Conservation (phyloP, 2,888 invertebrate species). For the Stenoptilia bipunctidactyla region DNA sequence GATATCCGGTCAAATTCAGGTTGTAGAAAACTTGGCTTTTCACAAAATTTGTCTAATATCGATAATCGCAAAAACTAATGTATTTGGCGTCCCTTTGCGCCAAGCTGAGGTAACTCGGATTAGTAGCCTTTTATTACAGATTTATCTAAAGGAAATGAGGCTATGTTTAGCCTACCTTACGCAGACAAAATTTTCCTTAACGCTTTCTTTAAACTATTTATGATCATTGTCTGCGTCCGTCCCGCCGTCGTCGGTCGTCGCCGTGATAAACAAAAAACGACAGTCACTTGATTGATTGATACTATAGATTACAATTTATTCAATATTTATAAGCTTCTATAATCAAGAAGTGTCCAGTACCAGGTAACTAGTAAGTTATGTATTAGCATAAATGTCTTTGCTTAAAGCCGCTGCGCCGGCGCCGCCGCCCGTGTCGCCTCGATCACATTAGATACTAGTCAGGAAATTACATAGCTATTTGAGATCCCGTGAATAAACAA, state of each 20-base stretch:
- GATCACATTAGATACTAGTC: slow-evolving; percentile 50
- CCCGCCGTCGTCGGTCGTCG: slow-evolving; percentile 5
- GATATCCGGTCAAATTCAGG: too few relatives aligned
- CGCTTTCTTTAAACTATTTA: background rate
- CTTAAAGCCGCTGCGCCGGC: slow-evolving; percentile 43
- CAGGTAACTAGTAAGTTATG: slow-evolving; percentile 34
- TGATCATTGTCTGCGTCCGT: slow-evolving; percentile 6
- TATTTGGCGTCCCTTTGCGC: too few relatives aligned
- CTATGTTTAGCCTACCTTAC: too few relatives aligned
- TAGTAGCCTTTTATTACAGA: too few relatives aligned
- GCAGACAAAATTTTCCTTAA: too few relatives aligned
- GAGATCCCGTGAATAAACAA: slow-evolving; percentile 50
- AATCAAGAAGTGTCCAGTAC: slow-evolving; percentile 36
- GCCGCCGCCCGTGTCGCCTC: slow-evolving; percentile 57
- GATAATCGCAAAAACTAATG: too few relatives aligned
- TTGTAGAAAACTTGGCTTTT: too few relatives aligned
- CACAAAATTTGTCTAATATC: too few relatives aligned
- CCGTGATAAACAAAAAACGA: slow-evolving; percentile 25
- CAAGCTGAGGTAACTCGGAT: too few relatives aligned
- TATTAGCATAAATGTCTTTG: slow-evolving; percentile 58
- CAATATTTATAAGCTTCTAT: slow-evolving; percentile 49
- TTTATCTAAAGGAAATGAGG: too few relatives aligned
- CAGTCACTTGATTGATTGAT: slow-evolving; percentile 39
- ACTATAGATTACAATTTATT: slow-evolving; percentile 51
- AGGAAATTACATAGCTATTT: slow-evolving; percentile 57